Percentiles rank a stretch among this genome's conserved stretches.
Evolutionary conservation across 2,888 invertebrate genomes (phyloP).

Genomic region (Lissonota sp.): DNA sequence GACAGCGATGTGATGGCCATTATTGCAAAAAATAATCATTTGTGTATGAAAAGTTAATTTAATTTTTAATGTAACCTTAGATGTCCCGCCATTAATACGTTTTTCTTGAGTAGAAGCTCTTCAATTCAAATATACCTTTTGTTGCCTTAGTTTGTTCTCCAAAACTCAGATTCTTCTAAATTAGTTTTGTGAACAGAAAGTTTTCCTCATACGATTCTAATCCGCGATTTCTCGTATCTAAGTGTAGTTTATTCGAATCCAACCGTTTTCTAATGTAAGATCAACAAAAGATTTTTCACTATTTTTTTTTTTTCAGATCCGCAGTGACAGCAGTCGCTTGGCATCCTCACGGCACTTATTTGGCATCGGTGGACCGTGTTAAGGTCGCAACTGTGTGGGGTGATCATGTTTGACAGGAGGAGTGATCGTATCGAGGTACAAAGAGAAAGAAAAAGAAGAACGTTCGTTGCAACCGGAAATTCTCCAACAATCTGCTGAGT

Average conservation of each 20-base stretch:
- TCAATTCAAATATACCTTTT: too few relatives aligned
- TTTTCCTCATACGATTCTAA: neutral
- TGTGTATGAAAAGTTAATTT: too few relatives aligned
- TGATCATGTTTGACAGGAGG: slow-evolving; percentile 85
- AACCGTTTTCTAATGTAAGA: slow-evolving; percentile 10
- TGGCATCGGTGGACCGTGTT: slow-evolving; percentile 93
- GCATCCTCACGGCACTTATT: slow-evolving; percentile 92
- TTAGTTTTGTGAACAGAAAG: neutral
- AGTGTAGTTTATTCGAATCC: neutral
- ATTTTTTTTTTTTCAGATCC: slow-evolving; percentile 85
- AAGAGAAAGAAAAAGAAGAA: slow-evolving; percentile 25
- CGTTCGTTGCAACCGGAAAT: slow-evolving; percentile 58
- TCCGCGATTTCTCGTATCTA: slow-evolving; percentile 5
- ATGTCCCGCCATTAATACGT: too few relatives aligned
- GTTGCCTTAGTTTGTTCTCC: too few relatives aligned
- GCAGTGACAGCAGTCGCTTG: slow-evolving; percentile 95
- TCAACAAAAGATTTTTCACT: neutral
- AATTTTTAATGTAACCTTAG: too few relatives aligned
- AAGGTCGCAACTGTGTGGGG: slow-evolving; percentile 94
- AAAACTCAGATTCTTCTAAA: too few relatives aligned
- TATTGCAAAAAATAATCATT: too few relatives aligned
- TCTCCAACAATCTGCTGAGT: slow-evolving; percentile 21
- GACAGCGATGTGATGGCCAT: too few relatives aligned
- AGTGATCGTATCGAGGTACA: slow-evolving; percentile 70
- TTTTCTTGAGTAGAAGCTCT: too few relatives aligned